Percentiles rank a stretch among this genome's conserved stretches.
Evolutionary conservation across 2,113 vertebrate genomes (phyloP).

Genomic region (Rallus limicola): DNA sequence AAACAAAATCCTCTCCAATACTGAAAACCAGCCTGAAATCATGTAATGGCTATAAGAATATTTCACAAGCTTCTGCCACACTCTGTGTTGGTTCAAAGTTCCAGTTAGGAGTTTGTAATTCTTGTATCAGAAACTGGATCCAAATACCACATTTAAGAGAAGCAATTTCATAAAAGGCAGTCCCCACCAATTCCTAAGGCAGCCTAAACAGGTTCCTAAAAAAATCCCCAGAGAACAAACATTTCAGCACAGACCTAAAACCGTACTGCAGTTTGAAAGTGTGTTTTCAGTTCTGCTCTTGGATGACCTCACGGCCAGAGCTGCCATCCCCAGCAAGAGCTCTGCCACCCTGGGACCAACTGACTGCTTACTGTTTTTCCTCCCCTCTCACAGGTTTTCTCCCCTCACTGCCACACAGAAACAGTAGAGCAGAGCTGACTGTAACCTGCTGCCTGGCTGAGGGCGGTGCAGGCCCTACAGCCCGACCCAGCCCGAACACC

Average conservation of each 20-base stretch:
- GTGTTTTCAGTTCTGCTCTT: background rate
- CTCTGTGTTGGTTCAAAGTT: background rate
- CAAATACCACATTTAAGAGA: background rate
- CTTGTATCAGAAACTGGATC: background rate
- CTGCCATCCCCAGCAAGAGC: background rate
- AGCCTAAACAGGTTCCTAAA: background rate
- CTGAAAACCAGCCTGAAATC: background rate
- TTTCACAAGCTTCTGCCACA: background rate
- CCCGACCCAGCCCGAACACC: too few relatives aligned
- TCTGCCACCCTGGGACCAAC: accelerated
- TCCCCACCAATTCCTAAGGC: background rate
- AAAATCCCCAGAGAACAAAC: background rate
- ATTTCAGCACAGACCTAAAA: background rate
- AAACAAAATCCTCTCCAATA: background rate
- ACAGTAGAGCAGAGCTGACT: background rate
- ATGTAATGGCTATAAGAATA: background rate
- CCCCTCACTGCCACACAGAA: background rate
- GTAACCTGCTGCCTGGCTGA: background rate
- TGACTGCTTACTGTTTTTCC: background rate
- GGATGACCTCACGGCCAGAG: background rate
- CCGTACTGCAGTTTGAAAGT: accelerated
- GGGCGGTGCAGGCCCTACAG: background rate
- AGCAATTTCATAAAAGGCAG: background rate
- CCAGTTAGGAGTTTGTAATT: background rate
- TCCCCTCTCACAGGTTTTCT: background rate